Evolutionary conservation across 2,888 invertebrate genomes (phyloP).

Genomic region (Serripes groenlandicus): DNA sequence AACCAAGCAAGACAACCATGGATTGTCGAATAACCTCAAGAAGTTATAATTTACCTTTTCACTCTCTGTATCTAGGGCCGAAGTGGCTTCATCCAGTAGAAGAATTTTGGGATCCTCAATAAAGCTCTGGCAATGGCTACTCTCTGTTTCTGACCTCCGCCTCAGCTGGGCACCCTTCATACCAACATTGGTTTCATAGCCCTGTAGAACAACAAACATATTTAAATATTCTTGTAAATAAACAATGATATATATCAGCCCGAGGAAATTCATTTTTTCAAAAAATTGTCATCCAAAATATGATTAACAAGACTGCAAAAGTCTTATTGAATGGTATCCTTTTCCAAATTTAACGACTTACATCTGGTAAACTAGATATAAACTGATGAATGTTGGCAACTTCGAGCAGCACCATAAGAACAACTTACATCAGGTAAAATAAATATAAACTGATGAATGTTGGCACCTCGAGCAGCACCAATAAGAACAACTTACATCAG

Average conservation of each 20-base stretch:
- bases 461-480: constrained; percentile 91
- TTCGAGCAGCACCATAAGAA: constrained; percentile 88
- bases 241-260: too few relatives aligned
- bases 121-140: constrained; percentile 87
- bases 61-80: constrained; percentile 85
- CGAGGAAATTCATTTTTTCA: too few relatives aligned
- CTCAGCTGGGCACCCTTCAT: constrained; percentile 86
- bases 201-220: constrained; percentile 70
- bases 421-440: constrained; percentile 89
- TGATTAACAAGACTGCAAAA: too few relatives aligned
- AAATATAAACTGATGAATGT: constrained; percentile 94
- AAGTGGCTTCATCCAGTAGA: constrained; percentile 85
- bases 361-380: constrained; percentile 90
- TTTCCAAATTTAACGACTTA: too few relatives aligned
- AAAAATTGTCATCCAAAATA: too few relatives aligned
- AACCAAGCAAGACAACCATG: too few relatives aligned
- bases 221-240: too few relatives aligned
- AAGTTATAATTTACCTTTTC: constrained; percentile 70
- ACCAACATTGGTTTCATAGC: constrained; percentile 86
- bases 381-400: constrained; percentile 95
- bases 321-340: too few relatives aligned
- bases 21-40: too few relatives aligned
- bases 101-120: constrained; percentile 91
- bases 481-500: constrained; percentile 87
- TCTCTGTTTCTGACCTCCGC: constrained; percentile 86